Evolutionary conservation across 2,888 invertebrate species (phyloP).

Genomic region (Lissocephala sabroskyi): DNA sequence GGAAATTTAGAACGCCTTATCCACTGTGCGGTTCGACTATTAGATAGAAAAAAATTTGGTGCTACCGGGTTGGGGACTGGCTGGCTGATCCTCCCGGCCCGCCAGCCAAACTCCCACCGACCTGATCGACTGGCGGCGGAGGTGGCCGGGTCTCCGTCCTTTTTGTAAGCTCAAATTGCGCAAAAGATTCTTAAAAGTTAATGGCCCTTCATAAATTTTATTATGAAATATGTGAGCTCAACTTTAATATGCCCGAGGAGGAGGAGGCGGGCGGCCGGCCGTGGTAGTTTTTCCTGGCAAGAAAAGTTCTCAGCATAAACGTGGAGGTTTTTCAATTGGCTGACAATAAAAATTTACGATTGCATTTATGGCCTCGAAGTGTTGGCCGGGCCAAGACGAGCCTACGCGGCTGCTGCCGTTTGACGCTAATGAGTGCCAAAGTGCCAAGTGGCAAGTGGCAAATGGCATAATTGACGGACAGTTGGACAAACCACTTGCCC

Average conservation of each 20-base stretch:
- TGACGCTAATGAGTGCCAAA: slow-evolving; percentile 65
- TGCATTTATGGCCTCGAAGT: slow-evolving; percentile 66
- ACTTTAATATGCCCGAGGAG: slow-evolving; percentile 50
- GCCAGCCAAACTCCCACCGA: slow-evolving; percentile 12
- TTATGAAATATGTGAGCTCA: slow-evolving; percentile 65
- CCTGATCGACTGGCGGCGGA: too few species aligned
- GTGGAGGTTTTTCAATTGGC: slow-evolving; percentile 46
- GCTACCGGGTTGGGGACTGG: slow-evolving; percentile 39
- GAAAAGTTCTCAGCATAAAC: slow-evolving; percentile 56
- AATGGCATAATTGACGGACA: slow-evolving; percentile 43
- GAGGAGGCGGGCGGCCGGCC: background rate
- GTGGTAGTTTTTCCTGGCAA: slow-evolving; percentile 63
- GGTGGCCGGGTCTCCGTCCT: slow-evolving; percentile 10
- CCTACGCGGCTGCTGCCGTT: slow-evolving; percentile 44
- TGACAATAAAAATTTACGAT: slow-evolving; percentile 63
- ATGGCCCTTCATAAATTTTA: slow-evolving; percentile 67
- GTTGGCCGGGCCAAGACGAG: too few species aligned
- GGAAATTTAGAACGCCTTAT: too few species aligned
- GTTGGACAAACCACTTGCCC: background rate
- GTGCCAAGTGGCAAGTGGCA: slow-evolving; percentile 51
- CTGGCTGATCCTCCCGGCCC: slow-evolving; percentile 16
- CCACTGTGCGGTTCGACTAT: slow-evolving; percentile 52
- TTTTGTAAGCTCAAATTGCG: slow-evolving; percentile 46
- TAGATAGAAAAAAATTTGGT: slow-evolving; percentile 67
- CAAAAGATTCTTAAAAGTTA: slow-evolving; percentile 66